A percentile compares a stretch with the other conserved stretches of the same genome.
Evolutionary conservation across 2,888 invertebrate species (phyloP).

Genomic region (Anthophora plumipes): DNA sequence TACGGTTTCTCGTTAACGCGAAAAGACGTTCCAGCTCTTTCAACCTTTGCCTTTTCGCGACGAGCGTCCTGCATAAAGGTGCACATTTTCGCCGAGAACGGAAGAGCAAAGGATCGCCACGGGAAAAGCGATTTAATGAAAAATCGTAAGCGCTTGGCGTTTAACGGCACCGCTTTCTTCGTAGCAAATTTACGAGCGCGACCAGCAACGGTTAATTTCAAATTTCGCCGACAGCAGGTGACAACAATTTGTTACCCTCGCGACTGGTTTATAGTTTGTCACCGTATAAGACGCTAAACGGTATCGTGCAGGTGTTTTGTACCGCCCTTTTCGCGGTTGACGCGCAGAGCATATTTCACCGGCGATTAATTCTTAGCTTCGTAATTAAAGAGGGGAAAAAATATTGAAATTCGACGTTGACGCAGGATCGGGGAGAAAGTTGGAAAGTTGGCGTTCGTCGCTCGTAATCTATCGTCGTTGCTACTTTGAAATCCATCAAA

Average conservation of each 20-base stretch:
- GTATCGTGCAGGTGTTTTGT: neutral
- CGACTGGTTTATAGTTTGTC: slow-evolving; percentile 26
- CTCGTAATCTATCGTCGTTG: too few relatives aligned
- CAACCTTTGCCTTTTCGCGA: neutral
- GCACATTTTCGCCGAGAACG: neutral
- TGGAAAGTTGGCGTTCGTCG: neutral
- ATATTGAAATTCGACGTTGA: too few relatives aligned
- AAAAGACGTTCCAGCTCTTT: neutral
- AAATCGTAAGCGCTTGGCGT: slow-evolving; percentile 5
- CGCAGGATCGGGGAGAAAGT: neutral
- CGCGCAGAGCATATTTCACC: neutral
- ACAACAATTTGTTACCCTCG: slow-evolving; percentile 54
- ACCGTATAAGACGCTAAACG: neutral
- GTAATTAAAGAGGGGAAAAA: neutral
- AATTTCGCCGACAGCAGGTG: slow-evolving; percentile 44
- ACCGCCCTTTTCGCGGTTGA: too few relatives aligned
- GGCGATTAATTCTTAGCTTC: neutral
- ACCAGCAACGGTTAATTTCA: slow-evolving; percentile 47
- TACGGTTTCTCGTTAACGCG: neutral
- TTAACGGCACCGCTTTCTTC: slow-evolving; percentile 12
- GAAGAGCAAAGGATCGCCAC: neutral
- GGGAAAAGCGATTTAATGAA: slow-evolving; percentile 4
- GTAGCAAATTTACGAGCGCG: neutral
- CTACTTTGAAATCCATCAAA: neutral
- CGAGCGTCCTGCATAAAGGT: neutral